A percentile compares a stretch with the other conserved stretches of the same genome.
These are phyloP conservation scores for Chloroclystis v-ata DNA, from an alignment of 2,888 invertebrate genomes.

Conservation along the genomic window DNA sequence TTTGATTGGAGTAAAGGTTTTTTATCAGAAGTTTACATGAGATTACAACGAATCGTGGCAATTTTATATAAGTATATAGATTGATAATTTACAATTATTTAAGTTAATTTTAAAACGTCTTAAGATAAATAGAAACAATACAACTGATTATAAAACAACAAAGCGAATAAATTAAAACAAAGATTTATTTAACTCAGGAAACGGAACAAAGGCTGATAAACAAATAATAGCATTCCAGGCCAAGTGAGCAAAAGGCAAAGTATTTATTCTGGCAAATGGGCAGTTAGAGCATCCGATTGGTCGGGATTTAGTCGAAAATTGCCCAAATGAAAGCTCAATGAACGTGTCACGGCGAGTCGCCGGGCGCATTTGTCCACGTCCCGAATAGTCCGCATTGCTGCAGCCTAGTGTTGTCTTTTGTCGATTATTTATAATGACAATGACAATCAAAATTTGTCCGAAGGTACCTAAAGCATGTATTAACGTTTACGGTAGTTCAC, in stretches of 20 bases:
- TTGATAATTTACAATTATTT: no score
- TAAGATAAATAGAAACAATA: no score
- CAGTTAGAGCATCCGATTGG: slow-evolving; percentile 63
- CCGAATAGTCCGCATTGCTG: slow-evolving; percentile 74
- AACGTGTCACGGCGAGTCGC: slow-evolving; percentile 71
- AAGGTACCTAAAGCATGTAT: no score
- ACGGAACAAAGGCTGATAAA: slow-evolving; percentile 8
- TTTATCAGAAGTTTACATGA: no score
- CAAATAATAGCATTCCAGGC: slow-evolving; percentile 25
- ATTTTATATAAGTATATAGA: no score
- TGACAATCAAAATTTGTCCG: neutral
- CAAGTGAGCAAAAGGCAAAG: slow-evolving; percentile 36
- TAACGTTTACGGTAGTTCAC: no score
- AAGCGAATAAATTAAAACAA: no score
- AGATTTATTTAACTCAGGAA: neutral
- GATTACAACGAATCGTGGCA: no score
- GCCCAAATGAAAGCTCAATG: slow-evolving; percentile 77
- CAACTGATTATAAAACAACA: no score
- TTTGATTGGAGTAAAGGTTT: no score
- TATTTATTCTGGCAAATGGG: slow-evolving; percentile 55
- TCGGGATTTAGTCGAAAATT: slow-evolving; percentile 73
- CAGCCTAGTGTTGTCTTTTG: slow-evolving; percentile 48
- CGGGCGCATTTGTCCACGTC: slow-evolving; percentile 73
- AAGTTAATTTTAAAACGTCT: no score
- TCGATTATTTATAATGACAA: slow-evolving; percentile 29